Evolutionary conservation across 1,140 invertebrate species (phyloP).

Genomic region (Pomacea maculata): DNA sequence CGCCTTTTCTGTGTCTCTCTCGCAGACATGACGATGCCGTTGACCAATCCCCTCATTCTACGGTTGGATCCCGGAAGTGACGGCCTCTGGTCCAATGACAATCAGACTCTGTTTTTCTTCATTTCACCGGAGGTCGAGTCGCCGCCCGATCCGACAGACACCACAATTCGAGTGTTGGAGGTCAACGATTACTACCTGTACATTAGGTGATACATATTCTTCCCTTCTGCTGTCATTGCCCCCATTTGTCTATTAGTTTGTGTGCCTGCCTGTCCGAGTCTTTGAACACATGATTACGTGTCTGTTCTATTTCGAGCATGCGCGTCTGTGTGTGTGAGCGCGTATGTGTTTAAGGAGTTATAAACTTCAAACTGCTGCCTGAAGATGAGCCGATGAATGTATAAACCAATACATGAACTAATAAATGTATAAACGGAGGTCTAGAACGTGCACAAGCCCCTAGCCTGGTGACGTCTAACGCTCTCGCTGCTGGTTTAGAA

Average conservation of each 20-base stretch:
- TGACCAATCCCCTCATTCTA: constrained; percentile 59
- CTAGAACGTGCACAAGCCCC: background rate
- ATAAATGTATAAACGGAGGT: background rate
- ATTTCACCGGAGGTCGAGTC: constrained; percentile 24
- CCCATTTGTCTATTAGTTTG: no score
- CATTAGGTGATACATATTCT: constrained; percentile 7
- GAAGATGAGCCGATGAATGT: background rate
- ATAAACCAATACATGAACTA: background rate
- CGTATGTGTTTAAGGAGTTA: background rate
- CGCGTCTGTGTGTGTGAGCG: background rate
- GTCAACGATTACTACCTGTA: constrained; percentile 13
- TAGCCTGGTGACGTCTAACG: no score
- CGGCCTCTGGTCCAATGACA: constrained; percentile 50
- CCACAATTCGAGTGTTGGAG: constrained; percentile 19
- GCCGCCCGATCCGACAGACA: constrained; percentile 36
- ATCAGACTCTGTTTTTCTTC: constrained; percentile 64
- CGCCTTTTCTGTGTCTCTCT: background rate
- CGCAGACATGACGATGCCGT: constrained; percentile 55
- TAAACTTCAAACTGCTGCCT: background rate
- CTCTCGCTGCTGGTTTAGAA: background rate
- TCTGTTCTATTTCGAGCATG: no score
- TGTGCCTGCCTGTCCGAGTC: no score
- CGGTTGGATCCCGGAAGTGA: constrained; percentile 49
- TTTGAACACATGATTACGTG: no score
- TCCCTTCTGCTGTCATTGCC: no score